Conservation (phyloP, 2,113 vertebrate genomes). For the cat (Felis catus) region DNA sequence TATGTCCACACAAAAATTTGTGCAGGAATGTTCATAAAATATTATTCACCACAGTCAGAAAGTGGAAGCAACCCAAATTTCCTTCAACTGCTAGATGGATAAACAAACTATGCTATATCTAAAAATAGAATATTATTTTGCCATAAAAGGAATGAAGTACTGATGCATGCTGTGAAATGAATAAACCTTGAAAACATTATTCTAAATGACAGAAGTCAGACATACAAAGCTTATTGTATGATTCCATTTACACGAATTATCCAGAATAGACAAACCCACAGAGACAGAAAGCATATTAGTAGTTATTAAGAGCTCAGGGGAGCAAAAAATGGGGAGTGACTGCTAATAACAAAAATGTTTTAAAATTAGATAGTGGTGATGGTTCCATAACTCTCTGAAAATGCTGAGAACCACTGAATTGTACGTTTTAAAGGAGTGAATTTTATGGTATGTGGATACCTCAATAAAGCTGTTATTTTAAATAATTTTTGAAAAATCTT, state of each 20-base stretch:
- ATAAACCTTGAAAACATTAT: background rate
- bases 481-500: background rate
- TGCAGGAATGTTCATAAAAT: background rate
- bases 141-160: background rate
- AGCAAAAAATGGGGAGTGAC: background rate
- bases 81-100: background rate
- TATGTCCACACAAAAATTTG: background rate
- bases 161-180: background rate
- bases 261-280: background rate
- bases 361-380: background rate
- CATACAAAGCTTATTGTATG: background rate
- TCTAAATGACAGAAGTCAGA: background rate
- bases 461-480: conserved; percentile 21
- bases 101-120: background rate
- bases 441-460: background rate
- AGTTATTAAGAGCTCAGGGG: background rate
- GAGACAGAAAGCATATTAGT: background rate
- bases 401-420: background rate
- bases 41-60: background rate
- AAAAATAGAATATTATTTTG: background rate
- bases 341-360: background rate
- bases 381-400: background rate
- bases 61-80: background rate
- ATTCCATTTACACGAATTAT: background rate
- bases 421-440: background rate